phyloP scores from a whole-genome alignment of 2,797 vertebrate genomes.

The Coracias cyanogaster region DNA sequence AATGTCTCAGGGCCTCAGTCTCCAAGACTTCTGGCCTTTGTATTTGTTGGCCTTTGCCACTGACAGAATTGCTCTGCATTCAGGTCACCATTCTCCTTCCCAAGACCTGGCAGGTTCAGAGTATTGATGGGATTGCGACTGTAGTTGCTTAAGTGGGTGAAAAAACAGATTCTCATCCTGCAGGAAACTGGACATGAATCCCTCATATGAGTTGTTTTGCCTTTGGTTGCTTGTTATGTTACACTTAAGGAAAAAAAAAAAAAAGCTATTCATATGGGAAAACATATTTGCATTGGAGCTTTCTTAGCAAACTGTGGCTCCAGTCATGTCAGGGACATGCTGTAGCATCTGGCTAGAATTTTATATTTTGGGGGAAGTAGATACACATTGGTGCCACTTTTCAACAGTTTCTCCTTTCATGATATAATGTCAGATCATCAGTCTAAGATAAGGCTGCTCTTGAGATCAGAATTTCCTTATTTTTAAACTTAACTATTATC shows the following conservation, averaged over 20 bases:
- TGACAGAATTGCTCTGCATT: background rate
- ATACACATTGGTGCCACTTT: background rate
- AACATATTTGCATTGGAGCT: background rate
- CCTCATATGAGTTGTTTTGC: background rate
- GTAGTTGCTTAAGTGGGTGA: background rate
- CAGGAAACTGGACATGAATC: background rate
- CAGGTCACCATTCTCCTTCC: background rate
- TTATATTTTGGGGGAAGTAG: background rate
- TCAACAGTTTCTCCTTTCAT: background rate
- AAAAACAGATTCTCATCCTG: background rate
- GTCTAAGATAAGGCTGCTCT: background rate
- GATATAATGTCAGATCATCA: background rate
- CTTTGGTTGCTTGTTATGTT: background rate
- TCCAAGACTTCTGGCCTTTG: background rate
- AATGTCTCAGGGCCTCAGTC: background rate
- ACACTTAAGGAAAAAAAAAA: background rate
- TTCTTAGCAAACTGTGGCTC: background rate
- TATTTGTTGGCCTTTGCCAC: background rate
- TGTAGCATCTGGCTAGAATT: background rate
- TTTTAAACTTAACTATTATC: constrained; percentile 32
- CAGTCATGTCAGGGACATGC: background rate
- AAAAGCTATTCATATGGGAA: background rate
- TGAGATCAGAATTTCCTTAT: background rate
- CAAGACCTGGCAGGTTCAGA: background rate
- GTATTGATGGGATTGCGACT: background rate